phyloP scores from a whole-genome alignment of 2,888 invertebrate species.

The Congeria kusceri region DNA sequence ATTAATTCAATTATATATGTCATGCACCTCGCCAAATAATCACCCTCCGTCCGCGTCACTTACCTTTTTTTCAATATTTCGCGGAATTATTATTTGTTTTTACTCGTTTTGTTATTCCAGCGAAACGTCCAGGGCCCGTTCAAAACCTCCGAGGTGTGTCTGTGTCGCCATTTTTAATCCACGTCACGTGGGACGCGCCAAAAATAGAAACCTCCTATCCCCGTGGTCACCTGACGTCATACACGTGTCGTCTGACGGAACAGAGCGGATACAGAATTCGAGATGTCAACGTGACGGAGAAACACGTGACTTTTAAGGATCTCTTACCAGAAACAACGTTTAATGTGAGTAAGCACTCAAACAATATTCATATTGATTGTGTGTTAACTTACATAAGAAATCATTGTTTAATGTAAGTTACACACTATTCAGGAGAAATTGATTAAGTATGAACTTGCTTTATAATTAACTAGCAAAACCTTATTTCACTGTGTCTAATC shows the following conservation, averaged over 20 bases:
- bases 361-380: background rate
- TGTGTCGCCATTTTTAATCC: constrained; percentile 65
- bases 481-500: no score
- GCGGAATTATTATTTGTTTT: no score
- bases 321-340: constrained; percentile 55
- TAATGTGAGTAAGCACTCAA: background rate
- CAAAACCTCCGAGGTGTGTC: constrained; percentile 39
- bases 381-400: no score
- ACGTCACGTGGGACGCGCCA: constrained; percentile 65
- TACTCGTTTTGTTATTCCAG: no score
- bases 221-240: constrained; percentile 56
- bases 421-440: no score
- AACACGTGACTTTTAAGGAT: constrained; percentile 23
- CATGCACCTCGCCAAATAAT: no score
- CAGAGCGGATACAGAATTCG: constrained; percentile 13
- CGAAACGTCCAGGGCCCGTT: constrained; percentile 61
- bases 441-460: no score
- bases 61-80: no score
- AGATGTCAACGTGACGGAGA: constrained; percentile 18
- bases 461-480: no score
- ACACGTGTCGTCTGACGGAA: constrained; percentile 54
- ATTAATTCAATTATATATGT: no score
- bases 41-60: no score
- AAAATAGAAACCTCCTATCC: background rate
- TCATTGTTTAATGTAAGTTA: no score